Evolutionary conservation across 2,888 invertebrate genomes (phyloP).

Genomic region (Elmis aenea): DNA sequence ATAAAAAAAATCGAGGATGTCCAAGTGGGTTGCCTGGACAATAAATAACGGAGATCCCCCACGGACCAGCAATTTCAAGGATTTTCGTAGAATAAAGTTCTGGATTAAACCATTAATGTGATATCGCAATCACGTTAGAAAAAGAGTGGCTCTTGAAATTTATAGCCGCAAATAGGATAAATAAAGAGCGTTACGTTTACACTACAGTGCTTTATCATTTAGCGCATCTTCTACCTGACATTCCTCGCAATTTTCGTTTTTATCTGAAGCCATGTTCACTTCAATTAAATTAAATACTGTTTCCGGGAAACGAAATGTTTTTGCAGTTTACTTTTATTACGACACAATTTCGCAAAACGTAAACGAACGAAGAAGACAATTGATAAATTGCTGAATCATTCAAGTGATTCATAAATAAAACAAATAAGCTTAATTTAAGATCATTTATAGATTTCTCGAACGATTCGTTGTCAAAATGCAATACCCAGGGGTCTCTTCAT

Average conservation of each 20-base stretch:
- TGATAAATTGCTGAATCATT: too few species aligned
- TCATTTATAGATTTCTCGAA: too few species aligned
- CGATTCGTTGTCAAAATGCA: too few species aligned
- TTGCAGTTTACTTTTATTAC: too few species aligned
- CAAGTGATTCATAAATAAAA: too few species aligned
- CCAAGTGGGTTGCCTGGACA: neutral
- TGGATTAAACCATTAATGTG: slow-evolving; percentile 2
- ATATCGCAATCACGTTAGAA: slow-evolving; percentile 3
- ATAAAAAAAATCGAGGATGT: slow-evolving; percentile 4
- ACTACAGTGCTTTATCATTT: too few species aligned
- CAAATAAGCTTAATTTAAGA: too few species aligned
- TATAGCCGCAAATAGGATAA: slow-evolving; percentile 3
- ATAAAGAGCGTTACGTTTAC: slow-evolving; percentile 2
- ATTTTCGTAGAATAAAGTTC: neutral
- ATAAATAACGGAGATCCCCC: slow-evolving; percentile 7
- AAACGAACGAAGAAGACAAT: too few species aligned
- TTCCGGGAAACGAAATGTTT: neutral
- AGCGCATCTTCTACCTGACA: too few species aligned
- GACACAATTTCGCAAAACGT: too few species aligned
- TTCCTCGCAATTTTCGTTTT: too few species aligned
- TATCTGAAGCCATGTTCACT: neutral
- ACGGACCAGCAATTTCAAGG: slow-evolving; percentile 5
- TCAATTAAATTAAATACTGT: neutral
- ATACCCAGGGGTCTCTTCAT: too few species aligned
- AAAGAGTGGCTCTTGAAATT: slow-evolving; percentile 6